Base-by-base conservation (phyloP, 2,797 vertebrate species). In the Parauchenoglanis ngamensis region DNA sequence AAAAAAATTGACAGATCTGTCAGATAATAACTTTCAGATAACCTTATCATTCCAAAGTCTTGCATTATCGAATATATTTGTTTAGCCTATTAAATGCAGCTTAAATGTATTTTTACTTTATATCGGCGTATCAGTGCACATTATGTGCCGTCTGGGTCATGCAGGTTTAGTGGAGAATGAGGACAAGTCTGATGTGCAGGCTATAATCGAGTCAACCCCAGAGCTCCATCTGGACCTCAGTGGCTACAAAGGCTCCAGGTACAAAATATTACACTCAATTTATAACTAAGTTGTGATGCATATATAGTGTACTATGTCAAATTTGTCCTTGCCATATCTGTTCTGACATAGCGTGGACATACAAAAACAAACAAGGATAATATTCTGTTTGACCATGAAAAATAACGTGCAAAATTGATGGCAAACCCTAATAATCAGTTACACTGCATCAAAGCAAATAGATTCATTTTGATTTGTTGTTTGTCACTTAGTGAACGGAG, bases 161-260 rank as follows among this genome's bases (percentile, higher is more conserved):
- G 54, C 86, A 99, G 98, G 96, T 91, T 94, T 96, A 91, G 95
- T 94, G 92, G 97, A 98, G 94, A 97, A 97, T 85, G 97, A 98
- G 86, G 97, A 98, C 90, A 98, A 96, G 92, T 97, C 98, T 19
- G 98, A 99, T 88, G 97, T 99, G 91, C 97, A 98, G 92, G 98
- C 97, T 89, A 99, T 99, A 92, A 99, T 99, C n/a, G 97, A 99
- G 87, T 99, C 98, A 84, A 99, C 98, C 17, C 98, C 98, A 11
- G 98, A 99, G 93, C 83, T 99, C 95, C 97, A 98, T 94, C 98
- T 99, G 98, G 97, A 98, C 91, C 95, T 98, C 88, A 97, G 96
- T 89, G 97, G 96, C 84, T 97, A 96, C 94, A 98, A 98, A 91
- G 95, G 96, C 72, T 96, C 97, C 91, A 99, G 98, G 98, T 99